Base-by-base conservation (phyloP, 2,113 vertebrate genomes). In the Arothron firmamentum region DNA sequence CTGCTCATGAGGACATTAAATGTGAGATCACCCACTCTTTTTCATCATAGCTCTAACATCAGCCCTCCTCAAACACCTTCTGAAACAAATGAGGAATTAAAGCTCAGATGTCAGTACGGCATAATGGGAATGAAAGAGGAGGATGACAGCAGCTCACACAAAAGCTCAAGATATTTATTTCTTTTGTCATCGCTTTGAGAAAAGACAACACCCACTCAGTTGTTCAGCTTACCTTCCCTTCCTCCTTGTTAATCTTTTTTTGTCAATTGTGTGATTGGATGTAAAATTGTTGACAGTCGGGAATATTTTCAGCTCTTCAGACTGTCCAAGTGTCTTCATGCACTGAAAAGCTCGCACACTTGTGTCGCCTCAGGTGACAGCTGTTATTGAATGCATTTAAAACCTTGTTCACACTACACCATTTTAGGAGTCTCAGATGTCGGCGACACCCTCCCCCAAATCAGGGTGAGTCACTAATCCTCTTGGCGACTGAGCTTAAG, bases 21-120 rank as follows among this genome's bases (percentile, higher is more conserved):
- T 50, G 70, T 45, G 28, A 53, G 67, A 74, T 66, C 6, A 0
- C 31, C 67, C 46, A 21, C 4, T 45, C 46, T 61, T n/a, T 45
- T 34, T 68, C 65, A 50, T 70, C 67, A 63, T 42, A 65, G 71
- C 63, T 56, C 31, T 51, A 2, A 31, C 0, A 17, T 54, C 3
- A 52, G n/a, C 42, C 28, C 55, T 28, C 41, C 38, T 15, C 15
- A 21, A 7, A 21, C 55, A 15, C 49, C 11, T 16, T 46, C 62
- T 12, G 1, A 79, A 85, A 85, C 59, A 89, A 84, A 83, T 65
- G 62, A 72, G 66, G 69, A 80, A 83, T 88, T 86, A 86, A 67
- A 83, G 65, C 50, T 41, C 61, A 62, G 64, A 75, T 59, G 42
- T 82, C 56, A 77, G 65, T 78, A 67, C 57, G 57, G 17, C 11